Evolutionary conservation across 2,888 invertebrate species (phyloP).

Genomic region (Cerceris rybyensis): DNA sequence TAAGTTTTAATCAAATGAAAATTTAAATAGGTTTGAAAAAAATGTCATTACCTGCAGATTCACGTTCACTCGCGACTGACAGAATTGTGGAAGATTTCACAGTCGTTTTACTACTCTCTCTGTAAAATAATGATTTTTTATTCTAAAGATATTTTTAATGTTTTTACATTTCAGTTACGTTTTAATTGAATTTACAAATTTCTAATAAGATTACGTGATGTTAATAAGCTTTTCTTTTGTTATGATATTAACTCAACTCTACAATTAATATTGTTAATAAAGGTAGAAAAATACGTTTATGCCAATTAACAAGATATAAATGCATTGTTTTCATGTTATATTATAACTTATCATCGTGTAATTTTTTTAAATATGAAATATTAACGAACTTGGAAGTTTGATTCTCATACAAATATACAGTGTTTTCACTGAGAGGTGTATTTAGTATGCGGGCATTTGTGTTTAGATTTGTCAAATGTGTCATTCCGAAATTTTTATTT

Average conservation of each 20-base stretch:
- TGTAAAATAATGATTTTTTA: slow-evolving; percentile 47
- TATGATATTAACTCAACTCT: neutral
- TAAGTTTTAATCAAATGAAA: neutral
- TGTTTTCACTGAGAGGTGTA: slow-evolving; percentile 37
- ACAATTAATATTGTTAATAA: neutral
- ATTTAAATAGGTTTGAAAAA: neutral
- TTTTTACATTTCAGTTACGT: neutral
- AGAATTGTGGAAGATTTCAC: slow-evolving; percentile 60
- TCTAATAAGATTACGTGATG: neutral
- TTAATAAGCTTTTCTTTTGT: slow-evolving; percentile 6
- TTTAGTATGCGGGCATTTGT: slow-evolving; percentile 4
- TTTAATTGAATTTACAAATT: too few relatives aligned
- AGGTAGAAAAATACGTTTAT: neutral
- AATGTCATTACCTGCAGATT: slow-evolving; percentile 53
- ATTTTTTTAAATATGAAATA: slow-evolving; percentile 3
- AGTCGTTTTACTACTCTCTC: slow-evolving; percentile 65
- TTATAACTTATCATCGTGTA: neutral
- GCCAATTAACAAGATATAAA: neutral
- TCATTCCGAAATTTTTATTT: neutral
- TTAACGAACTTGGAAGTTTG: slow-evolving; percentile 67
- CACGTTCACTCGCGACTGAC: slow-evolving; percentile 53
- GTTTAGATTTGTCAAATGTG: neutral
- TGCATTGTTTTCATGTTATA: neutral
- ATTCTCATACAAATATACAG: slow-evolving; percentile 59
- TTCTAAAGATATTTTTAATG: neutral